Conservation (phyloP, 2,113 vertebrate genomes). For the Callithrix jacchus region DNA sequence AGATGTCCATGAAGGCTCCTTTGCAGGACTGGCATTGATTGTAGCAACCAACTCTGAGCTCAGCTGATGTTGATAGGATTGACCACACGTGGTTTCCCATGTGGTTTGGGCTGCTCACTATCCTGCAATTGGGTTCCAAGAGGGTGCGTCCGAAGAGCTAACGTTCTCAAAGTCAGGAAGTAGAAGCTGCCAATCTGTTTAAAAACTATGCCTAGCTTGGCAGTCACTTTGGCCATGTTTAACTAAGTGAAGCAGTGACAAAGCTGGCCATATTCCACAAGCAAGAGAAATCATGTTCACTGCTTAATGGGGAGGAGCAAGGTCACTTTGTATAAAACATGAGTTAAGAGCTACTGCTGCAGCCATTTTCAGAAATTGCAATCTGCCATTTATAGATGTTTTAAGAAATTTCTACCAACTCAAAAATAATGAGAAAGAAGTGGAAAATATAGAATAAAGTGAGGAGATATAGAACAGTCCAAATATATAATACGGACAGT, state of each 20-base stretch:
- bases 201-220: neutral
- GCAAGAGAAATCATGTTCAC: neutral
- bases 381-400: neutral
- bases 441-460: neutral
- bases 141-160: neutral
- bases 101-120: neutral
- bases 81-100: neutral
- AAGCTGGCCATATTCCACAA: accelerated
- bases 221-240: neutral
- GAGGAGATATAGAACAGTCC: neutral
- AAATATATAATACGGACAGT: neutral
- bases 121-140: neutral
- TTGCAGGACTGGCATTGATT: neutral
- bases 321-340: neutral
- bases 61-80: neutral
- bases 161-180: neutral
- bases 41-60: neutral
- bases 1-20: neutral
- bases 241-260: neutral
- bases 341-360: neutral
- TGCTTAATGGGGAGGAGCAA: too few relatives aligned
- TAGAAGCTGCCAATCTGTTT: neutral
- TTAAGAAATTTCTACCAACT: neutral
- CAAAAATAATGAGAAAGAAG: neutral
- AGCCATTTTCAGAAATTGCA: neutral